A percentile compares a stretch with the other conserved stretches of the same genome.
phyloP scores from a whole-genome alignment of 2,888 invertebrate species.

The Andrena haemorrhoa region DNA sequence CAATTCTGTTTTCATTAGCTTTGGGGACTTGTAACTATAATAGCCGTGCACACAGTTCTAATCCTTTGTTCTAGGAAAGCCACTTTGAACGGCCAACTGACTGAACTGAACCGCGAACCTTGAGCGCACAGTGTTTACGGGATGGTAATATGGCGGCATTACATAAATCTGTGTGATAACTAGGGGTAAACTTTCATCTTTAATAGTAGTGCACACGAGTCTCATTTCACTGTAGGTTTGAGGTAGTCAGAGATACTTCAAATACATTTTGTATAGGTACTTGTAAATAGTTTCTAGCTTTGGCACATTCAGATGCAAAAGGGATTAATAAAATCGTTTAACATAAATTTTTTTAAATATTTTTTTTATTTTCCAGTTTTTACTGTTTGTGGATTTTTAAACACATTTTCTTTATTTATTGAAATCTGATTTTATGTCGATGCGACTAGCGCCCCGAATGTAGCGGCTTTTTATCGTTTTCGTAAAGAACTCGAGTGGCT shows the following conservation, averaged over 20 bases:
- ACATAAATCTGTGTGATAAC: constrained; percentile 48
- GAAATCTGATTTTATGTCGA: no score
- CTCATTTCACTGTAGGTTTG: neutral
- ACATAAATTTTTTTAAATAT: no score
- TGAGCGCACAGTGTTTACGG: constrained; percentile 32
- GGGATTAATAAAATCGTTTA: no score
- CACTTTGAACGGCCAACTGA: constrained; percentile 48
- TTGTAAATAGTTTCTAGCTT: neutral
- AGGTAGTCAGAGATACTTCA: neutral
- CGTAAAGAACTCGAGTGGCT: no score
- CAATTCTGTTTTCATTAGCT: constrained; percentile 59
- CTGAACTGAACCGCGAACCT: constrained; percentile 51
- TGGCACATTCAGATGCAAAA: neutral
- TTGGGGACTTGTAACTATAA: constrained; percentile 42
- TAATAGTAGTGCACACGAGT: neutral
- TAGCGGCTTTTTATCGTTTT: no score
- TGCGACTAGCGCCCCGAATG: no score
- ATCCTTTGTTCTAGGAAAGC: constrained; percentile 55
- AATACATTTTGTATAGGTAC: neutral
- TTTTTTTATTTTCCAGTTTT: no score
- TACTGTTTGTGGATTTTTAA: no score
- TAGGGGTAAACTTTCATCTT: constrained; percentile 29
- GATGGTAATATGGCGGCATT: constrained; percentile 45
- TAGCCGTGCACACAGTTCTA: constrained; percentile 37
- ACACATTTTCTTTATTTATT: no score